Base-by-base conservation (phyloP, 2,797 vertebrate species). In the Emys orbicularis region DNA sequence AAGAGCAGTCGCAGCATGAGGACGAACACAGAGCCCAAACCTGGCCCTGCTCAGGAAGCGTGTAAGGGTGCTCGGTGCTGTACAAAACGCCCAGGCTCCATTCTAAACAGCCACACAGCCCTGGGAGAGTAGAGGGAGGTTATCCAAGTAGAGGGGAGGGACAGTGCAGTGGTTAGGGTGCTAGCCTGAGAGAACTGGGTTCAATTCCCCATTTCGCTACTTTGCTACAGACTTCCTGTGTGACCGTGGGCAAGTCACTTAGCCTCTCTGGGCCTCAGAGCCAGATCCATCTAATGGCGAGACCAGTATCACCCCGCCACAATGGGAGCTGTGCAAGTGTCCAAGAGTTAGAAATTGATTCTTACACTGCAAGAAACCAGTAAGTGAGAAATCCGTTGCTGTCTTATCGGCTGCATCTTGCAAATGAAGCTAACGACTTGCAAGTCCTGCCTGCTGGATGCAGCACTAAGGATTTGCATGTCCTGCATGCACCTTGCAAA, bases 361-460 rank as follows among this genome's bases (percentile, higher is more conserved):
- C 12, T 72, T 1, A 1, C 52, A n/a, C 3, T 0, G 6, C 52
- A 1, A 5, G 50, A 61, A 59, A 16, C 18, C 15, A 19, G 8
- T 2, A n/a, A 19, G n/a, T 1, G 8, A 18, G 81, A 41, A 31
- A 34, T 34, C 54, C 4, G 1, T 0, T 0, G 1, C 50, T 0
- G 4, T 0, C 4, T 3, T 37, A 2, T 68, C 2, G 4, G 34
- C 2, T 65, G 34, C 61, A n/a, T 65, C 59, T 18, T 19, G 34
- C 61, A 47, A 25, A 65, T 0, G 6, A 3, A 6, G 79, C 83
- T 2, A 3, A 44, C 34, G 15, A 52, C 0, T 8, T 0, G 1
- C 3, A 29, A 92, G 6, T 23, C 57, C 34, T 15, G 6, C 59
- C 59, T 65, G 59, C 31, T 59, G 12, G 31, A 13, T 31, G 31